phyloP scores from a whole-genome alignment of 2,797 vertebrate species.

The Scolopax rusticola region DNA sequence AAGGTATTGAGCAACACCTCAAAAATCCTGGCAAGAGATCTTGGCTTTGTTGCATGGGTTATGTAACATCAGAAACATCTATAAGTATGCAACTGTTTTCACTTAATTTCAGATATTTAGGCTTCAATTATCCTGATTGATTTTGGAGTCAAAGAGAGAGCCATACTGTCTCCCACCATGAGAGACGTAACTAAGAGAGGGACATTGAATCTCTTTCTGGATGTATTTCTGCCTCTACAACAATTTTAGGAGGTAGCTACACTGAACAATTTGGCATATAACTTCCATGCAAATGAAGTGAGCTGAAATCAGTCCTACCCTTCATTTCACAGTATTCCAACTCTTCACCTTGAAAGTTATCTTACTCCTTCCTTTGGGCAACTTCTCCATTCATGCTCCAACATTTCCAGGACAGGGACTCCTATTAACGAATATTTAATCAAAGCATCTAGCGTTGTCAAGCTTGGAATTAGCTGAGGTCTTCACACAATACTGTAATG shows the following conservation, averaged over 20 bases:
- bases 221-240: neutral
- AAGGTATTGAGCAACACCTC: neutral
- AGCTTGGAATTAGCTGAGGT: neutral
- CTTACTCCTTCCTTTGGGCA: neutral
- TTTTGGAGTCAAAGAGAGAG: neutral
- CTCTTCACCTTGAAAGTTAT: neutral
- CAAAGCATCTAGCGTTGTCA: neutral
- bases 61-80: neutral
- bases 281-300: neutral
- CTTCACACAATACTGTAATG: neutral
- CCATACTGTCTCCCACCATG: too few relatives aligned
- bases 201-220: neutral
- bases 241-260: neutral
- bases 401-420: neutral
- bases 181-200: neutral
- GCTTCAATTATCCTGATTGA: neutral
- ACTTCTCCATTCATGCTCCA: neutral
- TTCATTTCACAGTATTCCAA: neutral
- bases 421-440: neutral
- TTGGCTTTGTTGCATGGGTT: neutral
- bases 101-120: neutral
- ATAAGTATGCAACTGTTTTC: neutral
- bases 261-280: neutral
- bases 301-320: neutral
- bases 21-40: neutral